Evolutionary conservation across 1,140 invertebrate species (phyloP), one percentile per base, ranked within the genome.

Genomic region (Gryllus bimaculatus): DNA sequence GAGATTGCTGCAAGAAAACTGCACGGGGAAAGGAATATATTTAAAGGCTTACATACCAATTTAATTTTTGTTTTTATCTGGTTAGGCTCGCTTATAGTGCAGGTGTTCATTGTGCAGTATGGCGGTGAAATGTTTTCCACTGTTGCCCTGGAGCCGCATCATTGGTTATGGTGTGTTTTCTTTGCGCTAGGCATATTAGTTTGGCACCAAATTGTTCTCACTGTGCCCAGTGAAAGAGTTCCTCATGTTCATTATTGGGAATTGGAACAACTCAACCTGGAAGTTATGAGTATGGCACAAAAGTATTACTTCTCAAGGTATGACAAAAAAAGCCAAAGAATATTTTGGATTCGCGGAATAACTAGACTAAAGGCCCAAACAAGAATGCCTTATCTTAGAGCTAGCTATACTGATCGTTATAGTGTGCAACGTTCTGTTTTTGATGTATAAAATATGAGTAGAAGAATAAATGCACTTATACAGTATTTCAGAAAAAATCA

Each of bases 1-100:
- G 91, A 92, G 85, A 87, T 92, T 78, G 93, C 92, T 84, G 87
- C 91, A 48, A 83, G 91, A 20, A 92, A 93, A 85, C 91, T 92
- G 82, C 91, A 93, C 84, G 91, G 91, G 47, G 89, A 92, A 83
- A 85, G 90, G 75, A 92, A 92, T 84, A 88, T 92, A 77, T 90
- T 92, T 82, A 84, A 87, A 81, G 89, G 89, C 48, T 85, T 92
- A 66, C 86, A 88, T 81, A 86, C 87, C 8, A 93, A 93, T 85
- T 88, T 88, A 12, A 89, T 92, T 79, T 92, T 92, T 84, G 87
- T 88, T 83, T 83, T 83, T 47, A 92, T 92, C 81, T 90, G 91
- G 89, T 83, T 92, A 75, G 18, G 10, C 2, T 13, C 54, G 18
- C 18, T 66, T 66, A 7, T 66, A 66, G 54, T 66, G 0, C 54